Conservation (phyloP, 2,888 invertebrate genomes). For the Microplitis deprimator region DNA sequence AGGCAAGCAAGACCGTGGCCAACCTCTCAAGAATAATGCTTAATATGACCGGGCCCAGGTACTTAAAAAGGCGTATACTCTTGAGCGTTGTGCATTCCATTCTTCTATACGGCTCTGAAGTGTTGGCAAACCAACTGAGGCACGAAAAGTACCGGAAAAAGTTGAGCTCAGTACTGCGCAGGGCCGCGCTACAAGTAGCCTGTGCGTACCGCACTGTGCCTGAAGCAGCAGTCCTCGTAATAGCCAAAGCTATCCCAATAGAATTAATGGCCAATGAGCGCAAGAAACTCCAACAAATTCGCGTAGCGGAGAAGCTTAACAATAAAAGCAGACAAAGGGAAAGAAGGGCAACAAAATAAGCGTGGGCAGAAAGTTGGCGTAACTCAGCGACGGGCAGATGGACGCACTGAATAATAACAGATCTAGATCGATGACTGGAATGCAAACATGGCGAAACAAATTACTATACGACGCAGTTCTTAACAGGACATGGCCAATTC, state of each 20-base stretch:
- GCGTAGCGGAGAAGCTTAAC: neutral
- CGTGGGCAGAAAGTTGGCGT: neutral
- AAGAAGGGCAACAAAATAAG: neutral
- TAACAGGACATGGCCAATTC: too few species aligned
- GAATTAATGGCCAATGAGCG: neutral
- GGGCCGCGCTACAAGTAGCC: constrained; percentile 41
- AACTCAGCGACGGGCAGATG: neutral
- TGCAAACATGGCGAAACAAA: too few species aligned
- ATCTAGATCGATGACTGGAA: neutral
- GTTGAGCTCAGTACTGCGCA: constrained; percentile 46
- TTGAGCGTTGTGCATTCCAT: constrained; percentile 47
- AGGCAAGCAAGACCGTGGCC: constrained; percentile 46
- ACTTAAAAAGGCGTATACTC: constrained; percentile 42
- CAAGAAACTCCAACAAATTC: too few species aligned
- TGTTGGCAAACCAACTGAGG: constrained; percentile 46
- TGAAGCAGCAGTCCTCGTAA: neutral
- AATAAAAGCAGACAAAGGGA: neutral
- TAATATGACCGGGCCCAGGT: constrained; percentile 33
- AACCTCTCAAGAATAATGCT: constrained; percentile 33
- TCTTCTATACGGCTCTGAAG: constrained; percentile 48
- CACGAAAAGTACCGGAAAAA: constrained; percentile 44
- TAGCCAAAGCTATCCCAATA: constrained; percentile 26
- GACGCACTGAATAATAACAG: neutral
- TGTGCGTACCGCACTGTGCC: neutral
- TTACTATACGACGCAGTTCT: too few species aligned